A percentile compares a stretch with the other conserved stretches of the same genome.
These are phyloP conservation scores for Opisthograptis luteolata DNA, from an alignment of 2,888 invertebrate genomes.

Conservation along the genomic window DNA sequence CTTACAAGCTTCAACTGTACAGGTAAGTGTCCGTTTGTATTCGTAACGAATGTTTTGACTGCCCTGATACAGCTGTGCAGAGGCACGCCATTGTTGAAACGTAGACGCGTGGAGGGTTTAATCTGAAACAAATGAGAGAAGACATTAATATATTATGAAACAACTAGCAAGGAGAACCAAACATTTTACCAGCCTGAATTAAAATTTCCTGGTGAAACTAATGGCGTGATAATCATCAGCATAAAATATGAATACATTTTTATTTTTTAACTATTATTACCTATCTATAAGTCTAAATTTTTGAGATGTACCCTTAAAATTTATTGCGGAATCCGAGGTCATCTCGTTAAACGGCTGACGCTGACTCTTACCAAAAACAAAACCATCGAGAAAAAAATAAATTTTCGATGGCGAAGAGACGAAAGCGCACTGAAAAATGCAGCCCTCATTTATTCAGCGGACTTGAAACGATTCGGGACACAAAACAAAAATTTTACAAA, in stretches of 20 bases:
- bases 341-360: conserved; percentile 46
- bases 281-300: too few species aligned
- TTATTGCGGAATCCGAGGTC: conserved; percentile 29
- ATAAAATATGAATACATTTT: too few species aligned
- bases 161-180: too few species aligned
- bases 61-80: conserved; percentile 49
- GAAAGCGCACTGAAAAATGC: conserved; percentile 48
- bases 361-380: conserved; percentile 42
- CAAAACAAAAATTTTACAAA: conserved; percentile 63
- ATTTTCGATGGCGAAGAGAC: conserved; percentile 44
- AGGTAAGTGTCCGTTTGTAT: conserved; percentile 69
- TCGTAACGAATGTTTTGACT: conserved; percentile 58
- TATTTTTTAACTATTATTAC: too few species aligned
- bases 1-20: conserved; percentile 70
- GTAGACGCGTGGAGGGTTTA: conserved; percentile 39
- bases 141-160: conserved; percentile 23
- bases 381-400: conserved; percentile 46
- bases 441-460: conserved; percentile 51
- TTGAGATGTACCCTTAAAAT: conserved; percentile 30
- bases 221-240: too few species aligned
- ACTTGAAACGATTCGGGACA: conserved; percentile 55
- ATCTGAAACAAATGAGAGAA: conserved; percentile 72
- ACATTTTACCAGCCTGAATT: too few species aligned
- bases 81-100: conserved; percentile 61
- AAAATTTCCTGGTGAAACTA: too few species aligned